phyloP scores from a whole-genome alignment of 1,140 invertebrate genomes.

The Euura lappo region DNA sequence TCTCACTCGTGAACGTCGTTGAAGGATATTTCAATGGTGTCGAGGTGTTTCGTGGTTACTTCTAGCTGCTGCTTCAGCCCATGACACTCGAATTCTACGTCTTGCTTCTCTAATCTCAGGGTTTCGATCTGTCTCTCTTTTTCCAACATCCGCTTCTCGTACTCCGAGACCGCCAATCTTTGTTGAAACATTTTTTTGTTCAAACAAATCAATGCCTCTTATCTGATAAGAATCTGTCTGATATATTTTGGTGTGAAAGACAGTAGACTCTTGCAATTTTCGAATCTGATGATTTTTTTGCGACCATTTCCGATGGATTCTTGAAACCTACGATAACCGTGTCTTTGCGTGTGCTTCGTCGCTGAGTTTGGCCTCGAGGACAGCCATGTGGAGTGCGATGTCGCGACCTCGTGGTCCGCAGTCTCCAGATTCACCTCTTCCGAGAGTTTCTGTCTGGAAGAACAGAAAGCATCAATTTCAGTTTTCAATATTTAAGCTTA shows the following conservation, averaged over 20 bases:
- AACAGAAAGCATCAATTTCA: no score
- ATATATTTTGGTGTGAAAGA: no score
- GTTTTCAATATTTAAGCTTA: no score
- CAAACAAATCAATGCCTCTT: no score
- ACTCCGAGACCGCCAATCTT: slow-evolving; percentile 17
- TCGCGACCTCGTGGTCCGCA: neutral
- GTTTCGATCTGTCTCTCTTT: slow-evolving; percentile 27
- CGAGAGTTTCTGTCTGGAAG: neutral
- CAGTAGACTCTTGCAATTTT: no score
- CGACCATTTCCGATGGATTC: neutral
- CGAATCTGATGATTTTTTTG: no score
- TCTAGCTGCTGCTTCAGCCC: slow-evolving; percentile 22
- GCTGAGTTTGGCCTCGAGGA: slow-evolving; percentile 23
- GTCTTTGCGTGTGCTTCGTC: slow-evolving; percentile 23
- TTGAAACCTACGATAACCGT: slow-evolving; percentile 27
- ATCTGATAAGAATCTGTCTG: no score
- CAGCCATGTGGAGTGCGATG: neutral
- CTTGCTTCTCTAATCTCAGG: slow-evolving; percentile 20
- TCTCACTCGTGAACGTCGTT: slow-evolving; percentile 30
- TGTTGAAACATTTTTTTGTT: neutral
- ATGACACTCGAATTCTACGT: slow-evolving; percentile 13
- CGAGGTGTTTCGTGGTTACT: slow-evolving; percentile 22
- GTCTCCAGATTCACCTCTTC: neutral
- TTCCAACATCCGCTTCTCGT: slow-evolving; percentile 26
- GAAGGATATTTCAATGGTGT: slow-evolving; percentile 26